Evolutionary conservation across 2,888 invertebrate species (phyloP).

Genomic region (Candidula unifasciata): DNA sequence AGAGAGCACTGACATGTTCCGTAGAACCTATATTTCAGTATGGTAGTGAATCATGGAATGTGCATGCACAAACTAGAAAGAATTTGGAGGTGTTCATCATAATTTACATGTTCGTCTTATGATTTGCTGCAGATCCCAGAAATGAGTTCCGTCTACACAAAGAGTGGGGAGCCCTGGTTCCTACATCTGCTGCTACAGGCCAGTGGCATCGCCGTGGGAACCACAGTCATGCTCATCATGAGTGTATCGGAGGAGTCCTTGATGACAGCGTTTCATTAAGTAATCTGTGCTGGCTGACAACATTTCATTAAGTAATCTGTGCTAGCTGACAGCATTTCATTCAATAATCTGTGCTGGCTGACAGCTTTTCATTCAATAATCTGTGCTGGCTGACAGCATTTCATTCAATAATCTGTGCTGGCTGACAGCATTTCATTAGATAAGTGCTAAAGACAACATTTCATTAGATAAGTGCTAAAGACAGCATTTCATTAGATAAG

Average conservation of each 20-base stretch:
- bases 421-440: too few species aligned
- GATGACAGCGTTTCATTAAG: slow-evolving; percentile 13
- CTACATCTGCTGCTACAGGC: slow-evolving; percentile 40
- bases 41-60: too few species aligned
- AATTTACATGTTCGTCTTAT: not conserved
- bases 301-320: not conserved
- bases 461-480: too few species aligned
- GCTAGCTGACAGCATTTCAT: not conserved
- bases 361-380: too few species aligned
- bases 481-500: too few species aligned
- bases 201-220: slow-evolving; percentile 31
- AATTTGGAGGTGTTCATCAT: not conserved
- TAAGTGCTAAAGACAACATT: too few species aligned
- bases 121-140: slow-evolving; percentile 34
- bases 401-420: too few species aligned
- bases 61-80: too few species aligned
- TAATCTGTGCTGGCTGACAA: slow-evolving; percentile 18
- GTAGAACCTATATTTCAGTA: too few species aligned
- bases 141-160: slow-evolving; percentile 44
- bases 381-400: too few species aligned
- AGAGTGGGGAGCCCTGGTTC: slow-evolving; percentile 42
- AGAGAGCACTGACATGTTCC: too few species aligned
- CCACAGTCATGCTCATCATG: slow-evolving; percentile 42
- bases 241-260: slow-evolving; percentile 37
- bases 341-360: not conserved